Evolutionary conservation across 2,113 vertebrate species (phyloP).

Genomic region (Kryptolebias marmoratus): DNA sequence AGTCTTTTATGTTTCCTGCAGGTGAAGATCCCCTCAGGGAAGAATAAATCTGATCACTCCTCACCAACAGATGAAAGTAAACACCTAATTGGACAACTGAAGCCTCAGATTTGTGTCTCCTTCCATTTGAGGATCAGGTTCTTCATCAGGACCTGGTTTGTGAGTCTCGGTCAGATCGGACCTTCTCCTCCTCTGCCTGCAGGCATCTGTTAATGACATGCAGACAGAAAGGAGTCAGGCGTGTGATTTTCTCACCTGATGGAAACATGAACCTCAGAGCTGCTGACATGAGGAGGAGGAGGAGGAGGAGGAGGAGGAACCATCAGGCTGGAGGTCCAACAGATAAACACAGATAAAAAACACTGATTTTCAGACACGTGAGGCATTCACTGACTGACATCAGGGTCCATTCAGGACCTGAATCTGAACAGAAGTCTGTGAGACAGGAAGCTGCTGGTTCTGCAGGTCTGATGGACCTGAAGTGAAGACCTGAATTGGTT

Average conservation of each 20-base stretch:
- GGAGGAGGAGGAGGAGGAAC: too few relatives aligned
- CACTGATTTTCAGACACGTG: too few relatives aligned
- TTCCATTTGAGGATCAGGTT: constrained; percentile 2
- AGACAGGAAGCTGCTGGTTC: too few relatives aligned
- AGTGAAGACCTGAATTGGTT: too few relatives aligned
- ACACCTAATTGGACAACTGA: background rate
- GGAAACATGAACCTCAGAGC: constrained; percentile 15
- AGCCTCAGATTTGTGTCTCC: background rate
- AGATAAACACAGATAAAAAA: too few relatives aligned
- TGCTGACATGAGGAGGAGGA: constrained; percentile 15
- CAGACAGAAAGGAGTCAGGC: background rate
- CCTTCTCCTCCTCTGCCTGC: constrained; percentile 6
- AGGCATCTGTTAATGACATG: constrained; percentile 3
- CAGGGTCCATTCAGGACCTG: too few relatives aligned
- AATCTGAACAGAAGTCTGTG: too few relatives aligned
- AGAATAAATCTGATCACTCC: constrained; percentile 11
- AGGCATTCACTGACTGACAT: too few relatives aligned
- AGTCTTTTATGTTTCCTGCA: too few relatives aligned
- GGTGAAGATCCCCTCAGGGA: background rate
- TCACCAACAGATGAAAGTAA: background rate
- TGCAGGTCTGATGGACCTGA: too few relatives aligned
- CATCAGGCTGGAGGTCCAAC: too few relatives aligned
- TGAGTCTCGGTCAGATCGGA: background rate
- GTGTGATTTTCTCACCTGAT: constrained; percentile 50
- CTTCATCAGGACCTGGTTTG: background rate